Percentiles rank a stretch among this genome's conserved stretches.
phyloP scores from a whole-genome alignment of 2,888 invertebrate species.

The Horisme vitalbata region DNA sequence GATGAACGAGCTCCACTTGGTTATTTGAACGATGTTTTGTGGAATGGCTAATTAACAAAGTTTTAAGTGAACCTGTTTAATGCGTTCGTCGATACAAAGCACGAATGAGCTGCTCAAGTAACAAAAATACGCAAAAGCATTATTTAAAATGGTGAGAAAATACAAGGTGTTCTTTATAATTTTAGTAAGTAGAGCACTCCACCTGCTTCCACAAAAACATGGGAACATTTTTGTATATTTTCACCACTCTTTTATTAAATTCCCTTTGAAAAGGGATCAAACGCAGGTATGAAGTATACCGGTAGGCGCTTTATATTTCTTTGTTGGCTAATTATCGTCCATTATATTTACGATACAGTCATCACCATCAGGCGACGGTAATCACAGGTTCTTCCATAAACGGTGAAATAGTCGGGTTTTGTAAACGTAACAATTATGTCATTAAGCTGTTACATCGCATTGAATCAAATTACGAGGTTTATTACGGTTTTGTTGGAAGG shows the following conservation, averaged over 20 bases:
- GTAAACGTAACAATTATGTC: constrained; percentile 26
- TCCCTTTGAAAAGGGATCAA: constrained; percentile 5
- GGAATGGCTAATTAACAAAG: background rate
- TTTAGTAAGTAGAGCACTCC: too few species aligned
- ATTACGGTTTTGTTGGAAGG: constrained; percentile 10
- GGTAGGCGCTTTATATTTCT: constrained; percentile 5
- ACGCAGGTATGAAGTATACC: background rate
- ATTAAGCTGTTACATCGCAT: constrained; percentile 27
- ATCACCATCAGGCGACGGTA: constrained; percentile 13
- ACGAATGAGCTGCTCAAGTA: too few species aligned
- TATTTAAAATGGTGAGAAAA: too few species aligned
- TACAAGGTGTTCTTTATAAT: too few species aligned
- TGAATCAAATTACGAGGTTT: constrained; percentile 16
- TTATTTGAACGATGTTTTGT: constrained; percentile 9
- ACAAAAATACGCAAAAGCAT: too few species aligned
- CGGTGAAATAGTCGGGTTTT: constrained; percentile 13
- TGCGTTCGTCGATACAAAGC: too few species aligned
- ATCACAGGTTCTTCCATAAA: constrained; percentile 18
- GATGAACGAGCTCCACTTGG: constrained; percentile 20
- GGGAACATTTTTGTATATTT: background rate
- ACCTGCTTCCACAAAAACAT: constrained; percentile 4
- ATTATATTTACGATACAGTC: constrained; percentile 31
- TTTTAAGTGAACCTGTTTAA: too few species aligned
- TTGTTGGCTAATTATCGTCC: constrained; percentile 25
- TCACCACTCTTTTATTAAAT: background rate